Conservation (phyloP, 2,888 invertebrate species). For the Lobophora halterata region DNA sequence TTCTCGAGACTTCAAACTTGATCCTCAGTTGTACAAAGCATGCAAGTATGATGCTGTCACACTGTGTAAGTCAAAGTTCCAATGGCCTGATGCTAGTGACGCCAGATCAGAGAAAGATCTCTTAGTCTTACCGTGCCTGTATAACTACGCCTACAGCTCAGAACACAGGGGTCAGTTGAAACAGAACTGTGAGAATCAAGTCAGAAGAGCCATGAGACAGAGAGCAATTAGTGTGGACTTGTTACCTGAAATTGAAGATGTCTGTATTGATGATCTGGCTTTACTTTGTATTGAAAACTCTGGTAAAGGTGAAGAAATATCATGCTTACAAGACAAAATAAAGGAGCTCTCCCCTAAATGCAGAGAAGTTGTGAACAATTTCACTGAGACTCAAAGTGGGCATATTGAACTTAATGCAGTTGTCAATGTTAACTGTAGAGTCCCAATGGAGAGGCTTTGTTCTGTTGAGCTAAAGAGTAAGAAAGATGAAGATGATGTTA, state of each 20-base stretch:
- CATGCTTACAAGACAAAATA: constrained; percentile 93
- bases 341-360: constrained; percentile 86
- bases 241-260: constrained; percentile 95
- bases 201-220: constrained; percentile 95
- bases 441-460: constrained; percentile 89
- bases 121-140: constrained; percentile 94
- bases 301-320: constrained; percentile 94
- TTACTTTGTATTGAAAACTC: constrained; percentile 90
- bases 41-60: constrained; percentile 93
- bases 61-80: constrained; percentile 88
- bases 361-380: constrained; percentile 87
- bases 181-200: constrained; percentile 86
- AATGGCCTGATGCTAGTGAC: constrained; percentile 85
- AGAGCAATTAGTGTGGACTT: constrained; percentile 95
- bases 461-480: constrained; percentile 83
- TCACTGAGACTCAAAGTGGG: constrained; percentile 94
- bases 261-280: constrained; percentile 93
- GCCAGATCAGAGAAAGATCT: constrained; percentile 90
- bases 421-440: constrained; percentile 90
- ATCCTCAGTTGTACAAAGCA: constrained; percentile 92
- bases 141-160: constrained; percentile 84
- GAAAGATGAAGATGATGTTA: constrained; percentile 92
- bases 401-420: constrained; percentile 94
- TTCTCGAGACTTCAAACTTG: constrained; percentile 95
- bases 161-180: constrained; percentile 76